These are phyloP conservation scores for Pogonognathellus flavescens DNA, from an alignment of 1,140 invertebrate genomes.

Conservation along the genomic window DNA sequence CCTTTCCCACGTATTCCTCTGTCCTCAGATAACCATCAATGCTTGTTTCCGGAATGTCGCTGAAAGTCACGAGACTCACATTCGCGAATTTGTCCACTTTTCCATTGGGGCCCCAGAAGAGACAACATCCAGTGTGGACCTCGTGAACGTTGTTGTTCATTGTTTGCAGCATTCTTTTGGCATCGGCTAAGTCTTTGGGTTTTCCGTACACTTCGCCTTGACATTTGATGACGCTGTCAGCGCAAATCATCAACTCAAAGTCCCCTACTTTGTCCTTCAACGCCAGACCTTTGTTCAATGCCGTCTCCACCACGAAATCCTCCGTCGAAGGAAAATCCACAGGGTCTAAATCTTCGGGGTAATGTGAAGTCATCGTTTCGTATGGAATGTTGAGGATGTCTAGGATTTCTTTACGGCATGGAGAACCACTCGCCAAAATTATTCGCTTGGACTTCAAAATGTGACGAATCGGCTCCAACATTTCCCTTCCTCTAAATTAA, in stretches of 20 bases:
- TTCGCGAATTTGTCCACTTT: neutral
- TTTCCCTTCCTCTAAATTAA: too few species aligned
- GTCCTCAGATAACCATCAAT: neutral
- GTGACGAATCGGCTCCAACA: conserved; percentile 4
- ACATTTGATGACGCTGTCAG: neutral
- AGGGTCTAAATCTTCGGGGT: neutral
- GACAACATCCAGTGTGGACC: neutral
- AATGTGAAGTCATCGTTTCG: conserved; percentile 5
- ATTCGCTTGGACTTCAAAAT: neutral
- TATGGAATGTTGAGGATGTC: neutral
- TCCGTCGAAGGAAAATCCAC: neutral
- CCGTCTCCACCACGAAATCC: neutral
- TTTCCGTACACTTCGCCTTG: neutral
- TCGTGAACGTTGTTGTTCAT: neutral
- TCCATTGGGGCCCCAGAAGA: neutral
- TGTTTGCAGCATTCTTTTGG: neutral
- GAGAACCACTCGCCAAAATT: conserved; percentile 3
- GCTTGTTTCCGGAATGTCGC: neutral
- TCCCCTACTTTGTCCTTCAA: neutral
- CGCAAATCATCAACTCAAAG: neutral
- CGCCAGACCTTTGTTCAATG: neutral
- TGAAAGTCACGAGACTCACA: neutral
- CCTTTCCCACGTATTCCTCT: conserved; percentile 78
- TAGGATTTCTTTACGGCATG: neutral
- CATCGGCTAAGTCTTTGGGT: neutral